phyloP scores from a whole-genome alignment of 2,113 vertebrate genomes.

The Oryzias melastigma region DNA sequence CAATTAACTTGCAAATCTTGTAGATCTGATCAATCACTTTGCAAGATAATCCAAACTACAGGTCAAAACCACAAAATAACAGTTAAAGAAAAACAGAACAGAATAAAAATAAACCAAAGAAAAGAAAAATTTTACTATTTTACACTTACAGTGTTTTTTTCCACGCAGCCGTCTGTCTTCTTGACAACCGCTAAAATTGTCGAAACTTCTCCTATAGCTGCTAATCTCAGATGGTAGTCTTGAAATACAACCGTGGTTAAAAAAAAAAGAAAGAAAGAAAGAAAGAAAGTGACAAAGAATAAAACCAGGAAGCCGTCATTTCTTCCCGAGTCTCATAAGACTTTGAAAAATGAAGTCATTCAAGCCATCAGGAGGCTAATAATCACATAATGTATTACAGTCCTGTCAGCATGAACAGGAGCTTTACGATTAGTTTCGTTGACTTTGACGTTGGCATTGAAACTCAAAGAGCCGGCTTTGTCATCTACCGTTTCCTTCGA shows the following conservation, averaged over 20 bases:
- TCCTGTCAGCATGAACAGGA: not conserved
- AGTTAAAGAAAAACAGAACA: too few relatives aligned
- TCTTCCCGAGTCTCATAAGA: not conserved
- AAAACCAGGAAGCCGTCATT: slow-evolving; percentile 3
- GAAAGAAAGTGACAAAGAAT: slow-evolving; percentile 9
- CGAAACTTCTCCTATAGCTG: slow-evolving; percentile 22
- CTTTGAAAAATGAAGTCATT: not conserved
- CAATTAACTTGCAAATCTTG: too few relatives aligned
- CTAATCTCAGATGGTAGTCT: slow-evolving; percentile 30
- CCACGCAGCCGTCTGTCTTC: slow-evolving; percentile 11
- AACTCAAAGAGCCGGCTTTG: slow-evolving; percentile 28
- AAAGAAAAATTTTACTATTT: too few relatives aligned
- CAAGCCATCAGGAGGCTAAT: slow-evolving; percentile 3
- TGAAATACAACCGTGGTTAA: slow-evolving; percentile 41
- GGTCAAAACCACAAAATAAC: too few relatives aligned
- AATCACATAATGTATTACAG: slow-evolving; percentile 17
- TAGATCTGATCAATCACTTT: too few relatives aligned
- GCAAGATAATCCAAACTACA: too few relatives aligned
- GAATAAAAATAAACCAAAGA: too few relatives aligned
- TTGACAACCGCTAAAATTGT: slow-evolving; percentile 35
- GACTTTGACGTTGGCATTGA: slow-evolving; percentile 49
- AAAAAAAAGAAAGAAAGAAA: slow-evolving; percentile 1
- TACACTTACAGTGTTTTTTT: too few relatives aligned
- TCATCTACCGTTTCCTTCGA: slow-evolving; percentile 50
- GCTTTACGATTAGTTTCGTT: slow-evolving; percentile 10